Base-by-base conservation (phyloP, 2,888 invertebrate species). In the Rhodophaea formosa region DNA sequence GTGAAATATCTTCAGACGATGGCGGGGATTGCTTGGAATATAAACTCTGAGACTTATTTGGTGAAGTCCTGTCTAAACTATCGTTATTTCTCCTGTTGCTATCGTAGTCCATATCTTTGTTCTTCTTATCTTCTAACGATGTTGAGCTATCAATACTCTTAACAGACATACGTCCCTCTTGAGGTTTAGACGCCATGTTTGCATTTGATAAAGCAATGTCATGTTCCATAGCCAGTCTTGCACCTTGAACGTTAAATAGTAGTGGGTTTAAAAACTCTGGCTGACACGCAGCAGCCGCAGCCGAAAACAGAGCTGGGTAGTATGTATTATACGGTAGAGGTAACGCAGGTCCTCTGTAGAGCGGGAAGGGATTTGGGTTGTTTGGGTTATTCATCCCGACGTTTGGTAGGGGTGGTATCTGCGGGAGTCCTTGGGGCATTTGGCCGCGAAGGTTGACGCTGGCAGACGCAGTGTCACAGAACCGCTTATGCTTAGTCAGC, bases 401-500 rank as follows among this genome's bases (percentile, higher is more conserved):
- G 83, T 88, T 88, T 58, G 85, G 79, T 57, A 92, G 63, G 8
- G 83, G 68, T 1, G 90, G 80, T 53, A 91, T 84, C 65, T 88
- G 90, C 0, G 87, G 76, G 12, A 91, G 63, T 35, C 88, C 85
- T 66, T 86, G 91, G 2, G 86, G 79, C 66, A 90, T 75, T 63
- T 86, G 81, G 72, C 92, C 78, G 79, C 92, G 71, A 62, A 92
- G 88, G 74, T 91, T 80, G 58, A 87, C 83, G 69, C 82, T 77
- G 57, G 82, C 78, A 53, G 93, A 89, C 23, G 95, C 94, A 2
- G 97, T 96, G 83, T 98, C 98, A 86, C 99, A 99, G 90, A 98
- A 98, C 68, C 98, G 93, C 88, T 98, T 98, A 86, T 99, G 99
- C 79, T 99, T 99, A 65, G 97, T 95, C 53, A 99, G 92, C 30